Percentiles rank a stretch among this genome's conserved stretches.
Evolutionary conservation across 2,113 vertebrate species (phyloP).

Genomic region (Tetrao urogallus): DNA sequence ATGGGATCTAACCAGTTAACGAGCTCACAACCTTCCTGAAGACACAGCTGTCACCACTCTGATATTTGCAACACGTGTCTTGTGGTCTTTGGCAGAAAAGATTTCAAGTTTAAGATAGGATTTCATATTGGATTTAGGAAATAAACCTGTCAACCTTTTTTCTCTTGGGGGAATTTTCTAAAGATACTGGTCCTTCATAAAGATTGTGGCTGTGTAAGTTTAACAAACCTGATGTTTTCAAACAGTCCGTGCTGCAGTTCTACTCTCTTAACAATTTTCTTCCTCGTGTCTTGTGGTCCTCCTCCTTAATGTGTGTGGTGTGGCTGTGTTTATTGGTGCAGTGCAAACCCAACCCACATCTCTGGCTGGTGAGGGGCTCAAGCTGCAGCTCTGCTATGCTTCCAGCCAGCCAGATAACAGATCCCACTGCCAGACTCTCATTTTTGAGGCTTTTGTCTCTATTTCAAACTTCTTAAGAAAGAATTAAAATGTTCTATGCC

Average conservation of each 20-base stretch:
- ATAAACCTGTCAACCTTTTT: not conserved
- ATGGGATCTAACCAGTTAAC: not conserved
- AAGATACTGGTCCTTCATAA: not conserved
- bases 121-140: not conserved
- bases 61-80: not conserved
- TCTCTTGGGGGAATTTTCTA: not conserved
- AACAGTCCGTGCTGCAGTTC: not conserved
- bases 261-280: not conserved
- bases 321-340: not conserved
- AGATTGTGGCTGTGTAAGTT: not conserved
- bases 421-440: not conserved
- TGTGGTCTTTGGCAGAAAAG: not conserved
- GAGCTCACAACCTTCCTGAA: not conserved
- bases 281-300: not conserved
- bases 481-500: not conserved
- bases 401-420: not conserved
- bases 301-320: not conserved
- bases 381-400: not conserved
- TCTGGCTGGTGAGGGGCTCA: not conserved
- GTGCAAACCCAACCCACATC: not conserved
- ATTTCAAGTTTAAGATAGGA: not conserved
- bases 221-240: not conserved
- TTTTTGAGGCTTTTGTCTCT: not conserved
- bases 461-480: not conserved
- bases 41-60: not conserved